Percentiles rank a stretch among this genome's conserved stretches.
These are phyloP conservation scores for Neodon shergylaensis DNA, from an alignment of 2,113 vertebrate genomes.

Conservation along the genomic window DNA sequence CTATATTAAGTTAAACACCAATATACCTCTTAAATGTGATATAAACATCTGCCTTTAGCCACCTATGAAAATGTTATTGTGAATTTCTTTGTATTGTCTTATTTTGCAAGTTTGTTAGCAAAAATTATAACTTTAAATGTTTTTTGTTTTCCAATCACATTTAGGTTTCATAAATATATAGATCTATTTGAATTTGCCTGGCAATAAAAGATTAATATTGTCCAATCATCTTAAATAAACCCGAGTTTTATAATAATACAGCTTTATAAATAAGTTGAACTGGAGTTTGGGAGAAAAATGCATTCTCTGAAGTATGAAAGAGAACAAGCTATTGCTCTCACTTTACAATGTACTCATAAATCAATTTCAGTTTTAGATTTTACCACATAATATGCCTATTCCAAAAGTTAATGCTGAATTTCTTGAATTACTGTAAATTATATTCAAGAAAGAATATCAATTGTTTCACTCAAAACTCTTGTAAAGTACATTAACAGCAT, in stretches of 20 bases:
- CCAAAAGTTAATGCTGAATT: constrained; percentile 49
- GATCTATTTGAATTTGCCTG: not conserved
- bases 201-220: not conserved
- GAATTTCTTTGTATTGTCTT: not conserved
- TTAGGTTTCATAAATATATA: not conserved
- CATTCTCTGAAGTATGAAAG: not conserved
- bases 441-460: constrained; percentile 50
- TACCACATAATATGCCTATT: constrained; percentile 8
- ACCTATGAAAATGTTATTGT: not conserved
- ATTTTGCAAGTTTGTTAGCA: not conserved
- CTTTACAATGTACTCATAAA: not conserved
- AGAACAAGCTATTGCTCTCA: not conserved
- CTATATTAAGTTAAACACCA: not conserved
- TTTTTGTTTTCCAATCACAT: not conserved
- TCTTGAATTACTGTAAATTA: constrained; percentile 62
- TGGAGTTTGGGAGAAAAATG: not conserved
- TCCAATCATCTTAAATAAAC: not conserved
- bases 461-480: constrained; percentile 65
- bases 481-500: constrained; percentile 61
- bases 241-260: not conserved
- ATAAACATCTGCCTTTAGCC: not conserved
- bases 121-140: not conserved
- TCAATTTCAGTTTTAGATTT: not conserved
- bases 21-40: not conserved
- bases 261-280: not conserved